Evolutionary conservation across 2,888 invertebrate species (phyloP).

Genomic region (Epiperipatus broadwayi): DNA sequence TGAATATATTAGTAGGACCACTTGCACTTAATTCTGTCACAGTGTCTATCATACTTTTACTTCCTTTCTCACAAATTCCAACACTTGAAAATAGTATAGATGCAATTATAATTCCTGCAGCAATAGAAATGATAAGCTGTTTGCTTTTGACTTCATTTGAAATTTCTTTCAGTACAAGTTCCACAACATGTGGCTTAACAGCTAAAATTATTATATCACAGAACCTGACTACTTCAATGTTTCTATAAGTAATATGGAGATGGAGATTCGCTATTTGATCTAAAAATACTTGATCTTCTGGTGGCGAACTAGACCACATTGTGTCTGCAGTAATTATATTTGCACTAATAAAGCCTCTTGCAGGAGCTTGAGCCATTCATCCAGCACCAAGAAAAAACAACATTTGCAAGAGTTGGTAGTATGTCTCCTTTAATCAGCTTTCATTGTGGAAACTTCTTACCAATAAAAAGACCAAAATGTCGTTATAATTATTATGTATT

Average conservation of each 20-base stretch:
- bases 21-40: constrained; percentile 83
- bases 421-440: too few species aligned
- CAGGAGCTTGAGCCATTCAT: constrained; percentile 73
- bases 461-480: too few species aligned
- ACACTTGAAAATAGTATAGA: constrained; percentile 51
- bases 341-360: constrained; percentile 66
- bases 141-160: constrained; percentile 36
- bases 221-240: constrained; percentile 53
- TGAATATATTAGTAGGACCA: constrained; percentile 92
- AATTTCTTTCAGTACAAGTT: constrained; percentile 52
- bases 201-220: constrained; percentile 72
- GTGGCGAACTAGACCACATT: too few species aligned
- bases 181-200: constrained; percentile 73
- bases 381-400: constrained; percentile 85
- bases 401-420: too few species aligned
- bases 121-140: constrained; percentile 72
- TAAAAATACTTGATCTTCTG: too few species aligned
- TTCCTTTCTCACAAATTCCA: constrained; percentile 68
- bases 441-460: too few species aligned
- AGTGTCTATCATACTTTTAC: constrained; percentile 67
- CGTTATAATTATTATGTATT: too few species aligned
- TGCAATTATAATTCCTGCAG: constrained; percentile 61
- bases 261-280: too few species aligned
- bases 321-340: too few species aligned
- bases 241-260: constrained; percentile 52